Evolutionary conservation across 1,140 invertebrate genomes (phyloP).

Genomic region (Drosophila varians): DNA sequence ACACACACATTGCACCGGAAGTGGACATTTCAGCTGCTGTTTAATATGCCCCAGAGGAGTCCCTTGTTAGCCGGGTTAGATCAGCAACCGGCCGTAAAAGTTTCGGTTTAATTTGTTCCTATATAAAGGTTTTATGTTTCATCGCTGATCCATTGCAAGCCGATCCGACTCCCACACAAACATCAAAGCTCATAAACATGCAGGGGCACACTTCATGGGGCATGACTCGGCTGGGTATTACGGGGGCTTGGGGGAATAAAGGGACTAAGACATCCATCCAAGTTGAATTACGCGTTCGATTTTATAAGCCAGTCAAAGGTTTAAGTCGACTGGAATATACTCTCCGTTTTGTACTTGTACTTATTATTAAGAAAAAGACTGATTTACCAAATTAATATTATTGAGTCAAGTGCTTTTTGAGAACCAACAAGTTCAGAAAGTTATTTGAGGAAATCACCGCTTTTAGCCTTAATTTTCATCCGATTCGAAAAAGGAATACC

Average conservation of each 20-base stretch:
- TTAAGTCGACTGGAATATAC: neutral
- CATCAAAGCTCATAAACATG: slow-evolving; percentile 62
- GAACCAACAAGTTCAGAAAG: no score
- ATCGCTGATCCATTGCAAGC: slow-evolving; percentile 18
- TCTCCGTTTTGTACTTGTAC: slow-evolving; percentile 6
- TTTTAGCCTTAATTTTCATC: no score
- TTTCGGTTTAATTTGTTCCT: slow-evolving; percentile 9
- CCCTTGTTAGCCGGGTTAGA: slow-evolving; percentile 22
- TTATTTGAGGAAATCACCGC: no score
- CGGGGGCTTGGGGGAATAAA: neutral
- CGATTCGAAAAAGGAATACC: no score
- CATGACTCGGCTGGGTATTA: neutral
- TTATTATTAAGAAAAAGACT: no score
- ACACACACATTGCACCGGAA: slow-evolving; percentile 52
- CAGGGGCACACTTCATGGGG: slow-evolving; percentile 32
- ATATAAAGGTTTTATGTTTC: slow-evolving; percentile 25
- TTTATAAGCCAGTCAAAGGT: slow-evolving; percentile 2
- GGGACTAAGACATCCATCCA: slow-evolving; percentile 26
- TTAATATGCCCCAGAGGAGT: slow-evolving; percentile 22
- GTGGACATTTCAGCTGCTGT: slow-evolving; percentile 41
- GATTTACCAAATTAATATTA: no score
- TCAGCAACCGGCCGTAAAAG: slow-evolving; percentile 2
- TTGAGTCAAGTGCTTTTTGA: no score
- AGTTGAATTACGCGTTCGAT: slow-evolving; percentile 68
- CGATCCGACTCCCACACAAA: slow-evolving; percentile 37